Evolutionary conservation across 2,888 invertebrate genomes (phyloP).

Genomic region (Kryphioiulus occultus): DNA sequence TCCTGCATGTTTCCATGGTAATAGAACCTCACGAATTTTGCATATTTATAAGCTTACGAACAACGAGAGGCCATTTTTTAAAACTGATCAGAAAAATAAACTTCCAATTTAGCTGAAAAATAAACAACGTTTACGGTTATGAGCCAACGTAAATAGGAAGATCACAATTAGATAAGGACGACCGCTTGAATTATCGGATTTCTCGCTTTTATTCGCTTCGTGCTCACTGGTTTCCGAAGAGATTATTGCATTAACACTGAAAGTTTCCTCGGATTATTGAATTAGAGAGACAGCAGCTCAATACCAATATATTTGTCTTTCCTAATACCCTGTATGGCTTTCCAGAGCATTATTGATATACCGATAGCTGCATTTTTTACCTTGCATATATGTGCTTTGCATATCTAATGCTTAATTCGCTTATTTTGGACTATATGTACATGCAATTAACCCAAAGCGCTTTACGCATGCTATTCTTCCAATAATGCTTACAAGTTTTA

Average conservation of each 20-base stretch:
- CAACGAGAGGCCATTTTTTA: neutral
- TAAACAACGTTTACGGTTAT: neutral
- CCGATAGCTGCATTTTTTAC: neutral
- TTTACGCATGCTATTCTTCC: neutral
- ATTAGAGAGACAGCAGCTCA: neutral
- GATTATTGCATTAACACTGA: slow-evolving; percentile 20
- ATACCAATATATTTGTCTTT: neutral
- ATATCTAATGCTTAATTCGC: neutral
- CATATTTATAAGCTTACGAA: neutral
- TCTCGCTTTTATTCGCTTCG: neutral
- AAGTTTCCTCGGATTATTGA: neutral
- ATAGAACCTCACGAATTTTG: neutral
- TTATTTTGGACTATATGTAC: neutral
- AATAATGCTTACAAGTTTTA: neutral
- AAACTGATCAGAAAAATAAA: neutral
- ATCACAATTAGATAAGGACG: neutral
- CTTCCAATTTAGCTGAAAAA: neutral
- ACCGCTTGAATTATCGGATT: slow-evolving; percentile 6
- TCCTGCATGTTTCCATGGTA: neutral
- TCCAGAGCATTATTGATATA: neutral
- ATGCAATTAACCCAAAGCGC: neutral
- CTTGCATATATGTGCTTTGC: neutral
- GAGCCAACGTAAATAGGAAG: neutral
- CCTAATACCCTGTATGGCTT: neutral
- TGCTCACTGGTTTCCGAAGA: neutral